Evolutionary conservation across 2,888 invertebrate genomes (phyloP), one percentile per base, ranked within the genome.

Genomic region (Microplitis manilae): DNA sequence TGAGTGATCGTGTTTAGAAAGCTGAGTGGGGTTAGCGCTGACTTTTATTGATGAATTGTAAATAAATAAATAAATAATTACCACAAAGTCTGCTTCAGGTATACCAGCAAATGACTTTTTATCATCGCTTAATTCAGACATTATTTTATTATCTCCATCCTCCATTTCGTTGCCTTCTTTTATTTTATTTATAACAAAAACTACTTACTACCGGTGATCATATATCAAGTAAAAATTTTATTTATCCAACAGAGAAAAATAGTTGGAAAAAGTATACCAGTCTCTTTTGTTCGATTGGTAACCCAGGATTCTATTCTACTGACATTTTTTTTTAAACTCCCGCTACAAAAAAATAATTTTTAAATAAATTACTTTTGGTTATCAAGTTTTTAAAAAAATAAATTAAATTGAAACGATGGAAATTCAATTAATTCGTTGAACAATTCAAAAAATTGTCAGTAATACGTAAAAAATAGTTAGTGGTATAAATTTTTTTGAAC

Each of bases 41-140:
- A 62, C 9, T 20, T 60, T 40, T 62, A 64, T 50, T 64, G 64
- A 67, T 20, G 8, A 77, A 78, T 68, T 67, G 68, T 69, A 64
- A 72, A 74, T 71, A 5, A 9, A 30, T 75, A 67, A 82, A 92
- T 93, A 50, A 50, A 50, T 50, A 50, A 93, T 76, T 92, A 96
- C 97, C 85, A 97, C 94, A 93, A 97, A 97, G 84, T 94, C 93
- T 62, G 96, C 96, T 91, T 96, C 95, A 67, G 97, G 97, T 87
- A 97, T 96, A 82, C 96, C 96, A 73, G 95, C 95, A 90, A 94
- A 96, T 0, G 95, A 94, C 86, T 92, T 92, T 88, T 92, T 93
- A 64, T 91, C 90, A 84, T 90, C 90, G 87, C 85, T 85, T 82
- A 84, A 76, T 75, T 84, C 85, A 62, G 82, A 75, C 70, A 84